Conservation (phyloP, 1,140 invertebrate species). For the Leucophenga varia region DNA sequence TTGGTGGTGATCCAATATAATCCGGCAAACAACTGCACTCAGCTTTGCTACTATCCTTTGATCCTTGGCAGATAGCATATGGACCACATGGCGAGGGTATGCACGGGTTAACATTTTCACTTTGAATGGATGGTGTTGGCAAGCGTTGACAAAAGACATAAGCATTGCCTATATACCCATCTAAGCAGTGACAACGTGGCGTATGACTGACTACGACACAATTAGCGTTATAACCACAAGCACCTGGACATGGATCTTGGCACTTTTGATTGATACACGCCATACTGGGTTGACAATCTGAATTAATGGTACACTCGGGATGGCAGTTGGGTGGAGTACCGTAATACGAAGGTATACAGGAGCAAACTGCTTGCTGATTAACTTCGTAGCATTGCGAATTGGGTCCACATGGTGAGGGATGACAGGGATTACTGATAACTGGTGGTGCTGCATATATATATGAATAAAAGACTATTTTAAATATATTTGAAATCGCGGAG, state of each 20-base stretch:
- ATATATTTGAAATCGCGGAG: no score
- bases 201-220: slow-evolving; percentile 82
- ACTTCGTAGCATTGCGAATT: slow-evolving; percentile 68
- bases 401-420: slow-evolving; percentile 73
- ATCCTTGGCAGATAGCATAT: slow-evolving; percentile 69
- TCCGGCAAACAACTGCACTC: slow-evolving; percentile 75
- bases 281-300: slow-evolving; percentile 65
- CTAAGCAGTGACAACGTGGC: slow-evolving; percentile 75
- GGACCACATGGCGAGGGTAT: slow-evolving; percentile 71
- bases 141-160: slow-evolving; percentile 60
- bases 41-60: slow-evolving; percentile 68
- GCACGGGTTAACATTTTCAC: slow-evolving; percentile 63
- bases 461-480: no score
- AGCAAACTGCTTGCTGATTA: slow-evolving; percentile 69
- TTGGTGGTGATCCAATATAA: slow-evolving; percentile 73
- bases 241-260: slow-evolving; percentile 66
- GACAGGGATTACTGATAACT: slow-evolving; percentile 57
- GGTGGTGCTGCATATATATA: slow-evolving; percentile 56
- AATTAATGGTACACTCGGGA: slow-evolving; percentile 67
- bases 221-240: slow-evolving; percentile 69
- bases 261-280: slow-evolving; percentile 75
- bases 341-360: slow-evolving; percentile 68
- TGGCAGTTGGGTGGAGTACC: slow-evolving; percentile 66
- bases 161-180: slow-evolving; percentile 78
- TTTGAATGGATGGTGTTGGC: slow-evolving; percentile 29